Base-by-base conservation (phyloP, 2,113 vertebrate species). In the Zosterops japonicus region DNA sequence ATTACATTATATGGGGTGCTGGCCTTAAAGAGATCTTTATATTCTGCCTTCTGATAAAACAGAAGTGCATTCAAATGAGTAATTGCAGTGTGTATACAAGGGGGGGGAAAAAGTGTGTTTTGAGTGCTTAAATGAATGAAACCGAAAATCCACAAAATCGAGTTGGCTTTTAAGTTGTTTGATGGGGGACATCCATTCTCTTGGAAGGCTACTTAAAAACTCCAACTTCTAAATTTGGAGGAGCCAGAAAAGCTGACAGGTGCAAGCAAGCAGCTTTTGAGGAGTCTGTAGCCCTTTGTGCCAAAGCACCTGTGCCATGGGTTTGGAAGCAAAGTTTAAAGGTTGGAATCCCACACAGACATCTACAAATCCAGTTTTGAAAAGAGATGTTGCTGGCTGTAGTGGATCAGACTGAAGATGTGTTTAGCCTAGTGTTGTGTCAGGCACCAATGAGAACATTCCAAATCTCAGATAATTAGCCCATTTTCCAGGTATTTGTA, bases 11-110 rank as follows among this genome's bases (percentile, higher is more conserved):
- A 57, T 64, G 79, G 88, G 39, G 72, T 92, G 29, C 69, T 96
- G 89, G 78, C 77, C 93, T 97, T 94, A 83, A 92, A 97, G 86
- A 56, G 61, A 91, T 97, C 77, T 96, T 96, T 96, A 83, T 94
- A 18, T 92, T 96, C 87, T 69, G 49, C 77, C 47, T 95, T 95
- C 78, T 95, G 85, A 97, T 97, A 96, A 96, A 95, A 94, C 24
- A 87, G 84, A 95, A 88, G 90, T 94, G 35, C 55, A 59, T 95
- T 96, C 31, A 71, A 81, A 91, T 80, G 85, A 96, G 89, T 95
- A 86, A 84, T 72, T 93, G 22, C 18, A 61, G 35, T 36, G 46
- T 85, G 33, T 55, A 85, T 78, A 94, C 33, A 65, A 79, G 67
- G 3, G 3, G 3, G 3, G 11, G 27, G 29, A 18, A 27, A 63